These are phyloP conservation scores for Darevskia nairensis DNA, from an alignment of 2,797 vertebrate genomes.

Conservation along the genomic window DNA sequence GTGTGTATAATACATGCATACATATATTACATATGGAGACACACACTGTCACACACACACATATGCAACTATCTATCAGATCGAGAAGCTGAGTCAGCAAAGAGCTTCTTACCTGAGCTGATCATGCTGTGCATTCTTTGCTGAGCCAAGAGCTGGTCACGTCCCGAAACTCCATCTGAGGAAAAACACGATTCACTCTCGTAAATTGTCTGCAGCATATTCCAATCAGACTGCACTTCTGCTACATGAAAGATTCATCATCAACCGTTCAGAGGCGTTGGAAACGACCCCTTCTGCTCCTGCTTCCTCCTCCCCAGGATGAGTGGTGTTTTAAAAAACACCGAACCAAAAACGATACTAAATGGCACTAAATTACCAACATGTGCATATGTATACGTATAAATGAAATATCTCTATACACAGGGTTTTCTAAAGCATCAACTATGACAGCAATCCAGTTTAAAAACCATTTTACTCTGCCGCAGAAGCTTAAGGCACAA, in stretches of 20 bases:
- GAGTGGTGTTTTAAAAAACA: constrained; percentile 17
- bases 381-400: constrained; percentile 37
- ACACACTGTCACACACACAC: background rate
- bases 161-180: constrained; percentile 92
- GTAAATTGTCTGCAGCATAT: constrained; percentile 99
- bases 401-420: background rate
- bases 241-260: constrained; percentile 85
- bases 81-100: constrained; percentile 22
- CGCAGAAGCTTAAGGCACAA: constrained; percentile 6
- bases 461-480: constrained; percentile 39
- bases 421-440: background rate
- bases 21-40: constrained; percentile 9
- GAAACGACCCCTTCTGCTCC: constrained; percentile 73
- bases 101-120: constrained; percentile 92
- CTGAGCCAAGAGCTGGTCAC: constrained; percentile 87
- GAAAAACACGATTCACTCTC: constrained; percentile 99
- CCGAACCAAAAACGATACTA: constrained; percentile 28
- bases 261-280: constrained; percentile 72
- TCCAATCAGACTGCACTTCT: constrained; percentile 91
- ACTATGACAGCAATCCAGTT: background rate
- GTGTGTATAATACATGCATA: too few relatives aligned
- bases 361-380: constrained; percentile 64
- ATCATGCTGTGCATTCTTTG: constrained; percentile 96
- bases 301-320: constrained; percentile 75
- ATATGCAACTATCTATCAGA: background rate